Base-by-base conservation (phyloP, 1,140 invertebrate species). In the Chlorops oryzae region DNA sequence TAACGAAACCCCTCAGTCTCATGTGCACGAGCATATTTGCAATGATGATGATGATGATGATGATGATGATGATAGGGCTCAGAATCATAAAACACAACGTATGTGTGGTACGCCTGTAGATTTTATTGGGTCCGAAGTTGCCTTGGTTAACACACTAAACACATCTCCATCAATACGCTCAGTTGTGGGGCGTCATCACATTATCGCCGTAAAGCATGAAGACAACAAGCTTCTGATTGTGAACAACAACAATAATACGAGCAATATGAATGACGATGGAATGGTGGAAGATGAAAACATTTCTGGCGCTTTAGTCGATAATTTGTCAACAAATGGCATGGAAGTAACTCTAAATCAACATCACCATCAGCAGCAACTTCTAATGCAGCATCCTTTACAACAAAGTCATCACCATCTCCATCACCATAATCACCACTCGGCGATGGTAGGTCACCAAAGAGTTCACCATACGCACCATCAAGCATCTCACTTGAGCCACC, bases 341-440 rank as follows among this genome's bases (percentile, higher is more conserved):
- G 63, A 68, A 23, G 56, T 68, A 9, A 68, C 63, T 5, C 27
- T 68, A 2, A 67, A 63, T 20, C 62, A 63, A 18, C 65, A 68
- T 38, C 65, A 68, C 27, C 64, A 67, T 17, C 59, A 67, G 10
- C 38, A 50, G 23, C 38, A 59, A 10, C 22, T 39, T 37, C 39
- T 59, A 0, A 20, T 60, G 1, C 47, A 55, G n/a, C 52, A 58
- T 9, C 56, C 63, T 38, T 47, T 58, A 15, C 57, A 62, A 13
- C 53, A 48, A 17, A 22, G 27, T 25, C 39, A 37, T 32, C 43
- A 42, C 22, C 54, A 55, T 51, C 46, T 37, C 13, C 58, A 52
- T 27, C 54, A 46, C 13, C 50, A 42, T 35, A 10, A 25, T 9
- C 21, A 47, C 9, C 9, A 47, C 24, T 39, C 47, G 2, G 40